Conservation (phyloP, 2,888 invertebrate genomes). For the Noctua comes region DNA sequence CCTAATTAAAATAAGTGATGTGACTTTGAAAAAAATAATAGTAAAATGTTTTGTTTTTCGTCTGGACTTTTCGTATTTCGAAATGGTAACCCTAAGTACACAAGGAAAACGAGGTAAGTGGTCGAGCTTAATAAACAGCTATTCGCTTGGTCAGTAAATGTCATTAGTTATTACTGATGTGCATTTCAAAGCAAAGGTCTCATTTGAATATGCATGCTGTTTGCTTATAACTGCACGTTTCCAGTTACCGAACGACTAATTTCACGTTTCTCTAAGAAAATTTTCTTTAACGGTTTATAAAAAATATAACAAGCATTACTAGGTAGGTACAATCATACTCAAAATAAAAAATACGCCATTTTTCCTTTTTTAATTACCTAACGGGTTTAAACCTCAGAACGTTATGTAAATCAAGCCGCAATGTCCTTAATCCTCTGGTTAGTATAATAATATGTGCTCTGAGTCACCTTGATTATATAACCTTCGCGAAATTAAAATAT, state of each 20-base stretch:
- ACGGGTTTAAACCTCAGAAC: neutral
- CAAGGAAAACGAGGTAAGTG: slow-evolving; percentile 7
- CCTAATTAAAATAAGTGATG: neutral
- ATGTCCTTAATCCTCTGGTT: neutral
- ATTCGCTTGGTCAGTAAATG: neutral
- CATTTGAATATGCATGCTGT: slow-evolving; percentile 36
- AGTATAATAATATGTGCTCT: neutral
- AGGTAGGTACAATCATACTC: neutral
- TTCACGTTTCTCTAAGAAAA: neutral
- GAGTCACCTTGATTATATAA: neutral
- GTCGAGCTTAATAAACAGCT: slow-evolving; percentile 14
- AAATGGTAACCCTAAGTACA: slow-evolving; percentile 12
- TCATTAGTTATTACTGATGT: slow-evolving; percentile 30
- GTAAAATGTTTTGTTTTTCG: neutral
- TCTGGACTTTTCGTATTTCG: neutral
- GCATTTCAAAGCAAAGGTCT: slow-evolving; percentile 17
- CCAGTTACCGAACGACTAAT: neutral
- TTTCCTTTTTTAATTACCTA: neutral
- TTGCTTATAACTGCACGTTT: slow-evolving; percentile 17
- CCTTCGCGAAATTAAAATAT: neutral
- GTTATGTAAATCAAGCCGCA: neutral
- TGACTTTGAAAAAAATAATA: neutral
- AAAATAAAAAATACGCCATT: neutral
- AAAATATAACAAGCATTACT: neutral
- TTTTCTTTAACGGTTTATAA: neutral